Evolutionary conservation across 2,113 vertebrate genomes (phyloP).

Genomic region (Hiodon tergisus): DNA sequence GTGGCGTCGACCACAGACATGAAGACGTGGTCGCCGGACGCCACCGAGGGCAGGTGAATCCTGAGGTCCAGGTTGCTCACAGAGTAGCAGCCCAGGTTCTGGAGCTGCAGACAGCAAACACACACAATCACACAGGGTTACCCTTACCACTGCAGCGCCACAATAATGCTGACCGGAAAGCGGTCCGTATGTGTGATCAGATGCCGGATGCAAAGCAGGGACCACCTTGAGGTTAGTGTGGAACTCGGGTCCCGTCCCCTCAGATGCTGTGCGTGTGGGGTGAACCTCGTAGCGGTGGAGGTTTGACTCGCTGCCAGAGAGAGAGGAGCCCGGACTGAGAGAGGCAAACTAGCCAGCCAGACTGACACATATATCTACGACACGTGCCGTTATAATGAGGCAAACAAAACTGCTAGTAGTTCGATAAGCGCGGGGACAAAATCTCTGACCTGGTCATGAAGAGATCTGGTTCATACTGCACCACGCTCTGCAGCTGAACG

Average conservation of each 20-base stretch:
- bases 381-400: background rate
- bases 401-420: background rate
- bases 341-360: background rate
- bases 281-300: constrained; percentile 85
- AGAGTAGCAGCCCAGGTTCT: constrained; percentile 80
- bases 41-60: constrained; percentile 72
- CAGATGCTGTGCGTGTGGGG: constrained; percentile 64
- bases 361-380: background rate
- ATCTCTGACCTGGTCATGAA: constrained; percentile 74
- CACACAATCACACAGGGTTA: background rate
- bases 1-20: constrained; percentile 71
- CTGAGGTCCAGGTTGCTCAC: constrained; percentile 67
- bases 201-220: background rate
- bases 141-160: too few species aligned
- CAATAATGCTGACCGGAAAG: background rate
- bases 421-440: background rate
- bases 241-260: constrained; percentile 77
- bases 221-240: constrained; percentile 74
- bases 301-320: constrained; percentile 68
- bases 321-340: constrained; percentile 13
- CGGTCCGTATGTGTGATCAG: background rate
- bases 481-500: constrained; percentile 59
- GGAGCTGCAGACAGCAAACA: constrained; percentile 62
- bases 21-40: constrained; percentile 65
- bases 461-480: constrained; percentile 81